Conservation (phyloP, 2,113 vertebrate genomes). For the Oceanodroma tethys region DNA sequence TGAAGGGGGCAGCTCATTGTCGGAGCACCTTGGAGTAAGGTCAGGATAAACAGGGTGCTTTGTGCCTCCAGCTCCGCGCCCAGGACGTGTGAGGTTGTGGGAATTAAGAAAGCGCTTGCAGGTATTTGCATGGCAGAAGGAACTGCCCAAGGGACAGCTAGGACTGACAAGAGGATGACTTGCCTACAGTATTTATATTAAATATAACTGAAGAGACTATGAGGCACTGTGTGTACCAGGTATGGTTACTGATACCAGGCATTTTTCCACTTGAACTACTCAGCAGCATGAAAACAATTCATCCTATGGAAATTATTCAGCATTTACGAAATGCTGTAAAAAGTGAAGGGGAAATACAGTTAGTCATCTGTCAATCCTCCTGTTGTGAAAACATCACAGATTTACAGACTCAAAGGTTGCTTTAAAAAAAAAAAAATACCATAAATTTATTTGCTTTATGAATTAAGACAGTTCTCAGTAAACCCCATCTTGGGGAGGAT, state of each 20-base stretch:
- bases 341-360: background rate
- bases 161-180: background rate
- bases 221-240: accelerated
- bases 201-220: background rate
- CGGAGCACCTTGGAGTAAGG: background rate
- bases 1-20: background rate
- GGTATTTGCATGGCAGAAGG: background rate
- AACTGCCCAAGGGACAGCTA: background rate
- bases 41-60: background rate
- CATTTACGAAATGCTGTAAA: background rate
- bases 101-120: background rate
- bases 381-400: background rate
- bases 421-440: background rate
- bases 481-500: background rate
- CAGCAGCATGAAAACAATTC: background rate
- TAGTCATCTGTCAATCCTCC: constrained; percentile 10
- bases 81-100: accelerated
- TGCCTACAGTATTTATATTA: background rate
- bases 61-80: background rate
- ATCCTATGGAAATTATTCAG: background rate
- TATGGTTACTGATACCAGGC: background rate
- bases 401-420: background rate
- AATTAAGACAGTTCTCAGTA: background rate
- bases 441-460: background rate
- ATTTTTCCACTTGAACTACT: background rate